Base-by-base conservation (phyloP, 2,888 invertebrate species). In the Dromius quadrimaculatus region DNA sequence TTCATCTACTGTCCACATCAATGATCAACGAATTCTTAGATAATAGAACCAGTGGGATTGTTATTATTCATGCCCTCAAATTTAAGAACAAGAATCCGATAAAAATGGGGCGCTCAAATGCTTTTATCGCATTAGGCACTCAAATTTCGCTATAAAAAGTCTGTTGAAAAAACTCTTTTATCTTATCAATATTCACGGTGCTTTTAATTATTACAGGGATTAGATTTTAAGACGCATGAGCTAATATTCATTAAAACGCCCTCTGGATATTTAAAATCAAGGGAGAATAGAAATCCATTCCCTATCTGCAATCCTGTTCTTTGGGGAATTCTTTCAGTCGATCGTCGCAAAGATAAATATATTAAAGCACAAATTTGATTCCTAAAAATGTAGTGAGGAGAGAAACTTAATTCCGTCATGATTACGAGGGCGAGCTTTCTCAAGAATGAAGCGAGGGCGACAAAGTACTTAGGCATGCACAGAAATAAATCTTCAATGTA, bases 181-280 rank as follows among this genome's bases (percentile, higher is more conserved):
- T 36, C 36, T 59, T 59, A 59, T 59, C 36, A 59, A 59, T 59
- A 59, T 59, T 64, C 47, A 20, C 28, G 9, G 47, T 22, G 28
- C 38, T 57, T 66, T 66, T 66, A 66, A 66, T 66, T 66, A 41
- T 54, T 54, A 57, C 22, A 41, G 20, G 54, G 38, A 66, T 66
- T 54, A 54, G n/a, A 38, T 41, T 57, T 41, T 54, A 57, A 66
- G 66, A 54, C 38, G 22, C 57, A 23, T 66, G 66, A 22, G 66
- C 66, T 66, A 66, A 66, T 66, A 66, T 66, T 66, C 66, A 66
- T 66, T 66, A 66, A 66, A 66, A 41, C 66, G 34, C 66, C 66
- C 66, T 41, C 54, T 54, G 38, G 54, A 54, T 66, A 54, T 66
- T 66, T 66, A 54, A 66, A 47, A 54, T 66, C 66, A 54, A 54